Evolutionary conservation across 2,113 vertebrate species (phyloP), one percentile per base, ranked within the genome.

Genomic region (Amphiprion ocellaris): DNA sequence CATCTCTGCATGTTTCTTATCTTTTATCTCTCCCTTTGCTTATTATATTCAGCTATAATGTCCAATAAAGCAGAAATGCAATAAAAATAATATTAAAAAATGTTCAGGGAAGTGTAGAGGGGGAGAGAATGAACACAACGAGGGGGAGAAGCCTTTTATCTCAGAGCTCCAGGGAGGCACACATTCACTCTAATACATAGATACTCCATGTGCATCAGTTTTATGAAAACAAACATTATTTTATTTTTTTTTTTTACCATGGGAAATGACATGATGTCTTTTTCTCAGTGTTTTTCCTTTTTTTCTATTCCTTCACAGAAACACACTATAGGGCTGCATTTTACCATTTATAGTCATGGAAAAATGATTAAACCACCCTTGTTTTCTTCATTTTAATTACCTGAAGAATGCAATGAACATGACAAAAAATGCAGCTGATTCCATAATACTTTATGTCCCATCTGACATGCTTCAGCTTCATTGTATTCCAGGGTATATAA

Each of bases 51-150:
- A 53, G 39, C 49, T 62, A 64, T 86, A 77, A 77, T 81, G 68
- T 76, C 72, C 68, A 82, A 72, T 74, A 69, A 81, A 74, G 66
- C 50, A 75, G 55, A 86, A 82, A 86, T 56, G 69, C 47, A 84
- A 79, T 80, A 83, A 74, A 83, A 73, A 80, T 72, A 73, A 86
- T 81, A 70, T 70, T 73, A 69, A 86, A 80, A 75, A 79, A 78
- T 74, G 67, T 50, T 58, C 70, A 78, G 37, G 59, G 46, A 76
- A 58, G 74, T 69, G 47, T 41, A 56, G 49, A 49, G 39, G 37
- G 9, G 39, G 30, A 30, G 30, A 30, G 58, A 84, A 69, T 39
- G 47, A 74, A 61, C 54, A 73, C 39, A 65, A n/a, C 30, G 23
- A 61, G 23, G 47, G 49, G 50, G 16, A n/a, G 33, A 46, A 8